A percentile compares a stretch with the other conserved stretches of the same genome.
Conservation (phyloP, 2,888 invertebrate genomes). For the Muscina levida region DNA sequence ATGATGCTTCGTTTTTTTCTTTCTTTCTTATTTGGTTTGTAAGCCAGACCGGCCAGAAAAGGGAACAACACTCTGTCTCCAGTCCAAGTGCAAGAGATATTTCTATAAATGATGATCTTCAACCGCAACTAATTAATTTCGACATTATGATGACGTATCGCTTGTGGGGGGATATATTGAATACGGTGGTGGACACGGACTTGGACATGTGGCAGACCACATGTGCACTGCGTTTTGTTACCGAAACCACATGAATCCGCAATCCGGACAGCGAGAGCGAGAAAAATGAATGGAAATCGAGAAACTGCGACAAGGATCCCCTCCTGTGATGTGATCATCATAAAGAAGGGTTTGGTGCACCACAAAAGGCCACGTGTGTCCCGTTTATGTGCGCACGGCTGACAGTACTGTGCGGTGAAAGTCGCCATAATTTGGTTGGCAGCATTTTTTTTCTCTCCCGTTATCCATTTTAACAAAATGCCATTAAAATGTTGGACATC, state of each 20-base stretch:
- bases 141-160: slow-evolving; percentile 67
- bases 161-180: slow-evolving; percentile 62
- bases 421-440: slow-evolving; percentile 25
- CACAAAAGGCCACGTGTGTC: slow-evolving; percentile 26
- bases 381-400: neutral
- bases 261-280: neutral
- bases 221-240: slow-evolving; percentile 21
- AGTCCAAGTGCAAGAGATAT: too few species aligned
- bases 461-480: slow-evolving; percentile 1
- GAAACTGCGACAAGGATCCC: slow-evolving; percentile 54
- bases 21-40: slow-evolving; percentile 31
- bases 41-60: neutral
- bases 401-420: slow-evolving; percentile 35
- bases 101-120: slow-evolving; percentile 65
- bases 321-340: slow-evolving; percentile 51
- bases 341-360: slow-evolving; percentile 33
- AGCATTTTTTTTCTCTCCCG: neutral
- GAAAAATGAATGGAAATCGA: slow-evolving; percentile 27
- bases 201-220: slow-evolving; percentile 14
- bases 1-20: too few species aligned
- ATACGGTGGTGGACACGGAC: slow-evolving; percentile 14
- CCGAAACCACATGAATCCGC: neutral
- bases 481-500: slow-evolving; percentile 28
- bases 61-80: too few species aligned
- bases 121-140: slow-evolving; percentile 68